Evolutionary conservation across 2,888 invertebrate genomes (phyloP), one percentile per base, ranked within the genome.

Genomic region (Brachyopa scutellaris): DNA sequence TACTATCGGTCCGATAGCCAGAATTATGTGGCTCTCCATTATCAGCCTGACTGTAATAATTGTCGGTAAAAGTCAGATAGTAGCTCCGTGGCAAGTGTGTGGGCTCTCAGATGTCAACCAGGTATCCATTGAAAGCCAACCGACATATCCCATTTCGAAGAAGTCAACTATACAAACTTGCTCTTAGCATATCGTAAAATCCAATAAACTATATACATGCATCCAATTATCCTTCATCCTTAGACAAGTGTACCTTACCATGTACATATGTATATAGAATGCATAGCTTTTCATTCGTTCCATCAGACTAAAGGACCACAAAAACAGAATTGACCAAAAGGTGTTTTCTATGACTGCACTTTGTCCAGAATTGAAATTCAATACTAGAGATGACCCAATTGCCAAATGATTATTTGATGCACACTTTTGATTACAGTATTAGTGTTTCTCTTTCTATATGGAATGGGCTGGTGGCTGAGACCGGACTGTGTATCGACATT

Each of bases 391-490:
- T 79, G 73, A 72, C 66, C 80, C 61, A 73, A 69, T 78, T 72
- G 62, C 17, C 47, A 57, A 69, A 59, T 72, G 45, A 72, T 45
- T 78, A 57, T 72, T 64, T 51, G 64, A 72, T 72, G 78, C 40
- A 72, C 36, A 51, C 62, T 67, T 40, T 67, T 61, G 61, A 73
- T 62, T 61, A 47, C 61, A 51, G 23, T 23, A 61, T 61, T 55
- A 67, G 61, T 53, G 21, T 26, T 31, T 6, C 17, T 21, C 15
- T 11, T 26, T 26, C 2, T n/a, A n/a, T 36, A n/a, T n/a, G n/a
- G n/a, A n/a, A n/a, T n/a, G n/a, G n/a, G n/a, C n/a, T n/a, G n/a
- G 17, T 8, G 8, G 8, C 36, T 11, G 8, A 13, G 7, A 2
- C 13, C 3, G 31, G 13, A 47, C 7, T 26, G 7, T 6, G 29